Conservation (phyloP, 2,888 invertebrate genomes). For the Tipula unca region DNA sequence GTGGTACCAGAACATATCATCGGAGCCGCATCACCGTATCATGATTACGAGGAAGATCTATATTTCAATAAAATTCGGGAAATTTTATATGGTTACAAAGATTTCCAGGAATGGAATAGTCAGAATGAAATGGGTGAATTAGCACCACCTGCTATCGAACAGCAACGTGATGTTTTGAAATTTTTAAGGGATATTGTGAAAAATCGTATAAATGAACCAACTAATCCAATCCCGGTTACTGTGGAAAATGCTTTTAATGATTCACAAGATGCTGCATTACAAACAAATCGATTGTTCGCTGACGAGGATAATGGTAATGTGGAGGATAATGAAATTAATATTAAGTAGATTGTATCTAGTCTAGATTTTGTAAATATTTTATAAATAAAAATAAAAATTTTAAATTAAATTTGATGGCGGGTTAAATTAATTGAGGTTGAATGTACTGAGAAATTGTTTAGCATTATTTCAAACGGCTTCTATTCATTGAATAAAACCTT, state of each 20-base stretch:
- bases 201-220: not conserved
- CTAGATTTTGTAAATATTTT: not conserved
- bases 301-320: not conserved
- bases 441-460: too few species aligned
- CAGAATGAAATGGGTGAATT: not conserved
- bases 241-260: not conserved
- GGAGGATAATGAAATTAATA: not conserved
- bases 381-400: not conserved
- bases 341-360: not conserved
- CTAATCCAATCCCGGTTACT: not conserved
- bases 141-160: not conserved
- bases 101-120: not conserved
- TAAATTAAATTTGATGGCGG: not conserved
- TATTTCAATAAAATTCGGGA: slow-evolving; percentile 16
- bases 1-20: slow-evolving; percentile 28
- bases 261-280: not conserved
- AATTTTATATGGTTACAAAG: not conserved
- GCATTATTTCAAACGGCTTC: too few species aligned
- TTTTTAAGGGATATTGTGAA: not conserved
- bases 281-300: not conserved
- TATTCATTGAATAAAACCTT: too few species aligned
- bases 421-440: not conserved
- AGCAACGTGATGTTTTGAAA: not conserved
- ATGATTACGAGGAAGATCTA: not conserved
- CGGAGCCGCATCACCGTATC: not conserved